Percentiles rank a stretch among this genome's conserved stretches.
Conservation (phyloP, 2,797 vertebrate genomes). For the Poeciliopsis turneri region DNA sequence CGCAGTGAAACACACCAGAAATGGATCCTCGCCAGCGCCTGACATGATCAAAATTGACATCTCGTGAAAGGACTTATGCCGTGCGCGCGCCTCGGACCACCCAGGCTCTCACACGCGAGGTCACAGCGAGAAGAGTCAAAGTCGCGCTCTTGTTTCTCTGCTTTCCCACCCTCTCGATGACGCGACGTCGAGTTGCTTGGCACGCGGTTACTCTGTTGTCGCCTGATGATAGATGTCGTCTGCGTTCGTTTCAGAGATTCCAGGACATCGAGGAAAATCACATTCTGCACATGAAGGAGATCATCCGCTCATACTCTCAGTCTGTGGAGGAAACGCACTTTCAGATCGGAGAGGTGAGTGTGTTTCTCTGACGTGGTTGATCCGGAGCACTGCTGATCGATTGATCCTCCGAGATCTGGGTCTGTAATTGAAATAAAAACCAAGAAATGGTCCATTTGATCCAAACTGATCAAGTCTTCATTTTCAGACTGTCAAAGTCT, state of each 20-base stretch:
- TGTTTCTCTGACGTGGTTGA: conserved; percentile 48
- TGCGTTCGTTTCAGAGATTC: conserved; percentile 87
- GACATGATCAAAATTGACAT: conserved; percentile 36
- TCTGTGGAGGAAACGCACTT: conserved; percentile 92
- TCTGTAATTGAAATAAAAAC: conserved; percentile 69
- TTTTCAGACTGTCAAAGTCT: conserved; percentile 25
- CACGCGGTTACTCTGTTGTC: not conserved
- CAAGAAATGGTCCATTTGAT: conserved; percentile 66
- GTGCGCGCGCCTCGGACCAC: conserved; percentile 62
- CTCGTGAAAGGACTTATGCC: conserved; percentile 4
- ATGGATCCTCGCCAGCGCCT: conserved; percentile 33
- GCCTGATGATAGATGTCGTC: conserved; percentile 22
- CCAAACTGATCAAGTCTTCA: conserved; percentile 59
- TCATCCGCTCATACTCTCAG: conserved; percentile 90
- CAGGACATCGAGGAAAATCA: conserved; percentile 97
- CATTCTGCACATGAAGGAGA: conserved; percentile 93
- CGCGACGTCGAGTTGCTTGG: conserved; percentile 1
- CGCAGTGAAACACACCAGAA: conserved; percentile 30
- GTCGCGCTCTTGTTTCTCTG: conserved; percentile 13
- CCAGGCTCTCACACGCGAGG: conserved; percentile 57
- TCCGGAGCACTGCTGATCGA: conserved; percentile 48
- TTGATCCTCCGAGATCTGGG: conserved; percentile 60
- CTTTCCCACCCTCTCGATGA: conserved; percentile 6
- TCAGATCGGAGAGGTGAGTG: conserved; percentile 94
- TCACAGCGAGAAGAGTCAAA: conserved; percentile 13